Base-by-base conservation (phyloP, 1,140 invertebrate genomes). In the Drosophila eugracilis region DNA sequence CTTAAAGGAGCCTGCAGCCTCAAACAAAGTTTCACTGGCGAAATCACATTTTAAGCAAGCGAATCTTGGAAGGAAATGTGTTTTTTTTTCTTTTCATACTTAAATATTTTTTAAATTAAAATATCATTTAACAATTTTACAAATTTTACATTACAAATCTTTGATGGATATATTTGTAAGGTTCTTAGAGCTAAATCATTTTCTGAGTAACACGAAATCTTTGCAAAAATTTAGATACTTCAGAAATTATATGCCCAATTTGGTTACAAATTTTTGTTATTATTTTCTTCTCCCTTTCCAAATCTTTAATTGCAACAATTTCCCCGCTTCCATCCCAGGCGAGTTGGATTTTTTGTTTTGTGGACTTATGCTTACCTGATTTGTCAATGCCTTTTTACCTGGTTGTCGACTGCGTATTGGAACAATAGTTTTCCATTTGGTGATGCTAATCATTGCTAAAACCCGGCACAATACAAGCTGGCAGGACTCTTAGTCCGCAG, bases 371-470 rank as follows among this genome's bases (percentile, higher is more conserved):
- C 79, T 74, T 83, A 84, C 78, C 78, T 83, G 79, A 85, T 86
- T 84, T 84, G 81, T 84, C 76, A 85, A 75, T 80, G 81, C 75
- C 58, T 55, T 65, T 57, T 47, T 85, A 86, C 81, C 81, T 83
- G 75, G 59, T 39, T 60, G 26, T 54, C 54, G 45, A 53, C 81
- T 81, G 80, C 81, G 77, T 86, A 85, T 86, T 85, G 80, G 72
- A 81, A 85, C 80, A 85, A 85, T 77, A 55, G 66, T 80, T 86
- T 85, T 74, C 62, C 58, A 74, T 85, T 85, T 81, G 47, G 69
- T 86, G 81, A 85, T 85, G 81, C 81, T 85, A 86, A 85, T 85
- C 81, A 85, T 74, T 85, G 81, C 81, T 70, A 86, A 85, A 85
- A 86, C 81, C 74, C 67, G 55, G 49, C 34, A 62, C 75, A 63